phyloP scores from a whole-genome alignment of 2,888 invertebrate genomes.

The Dicroscelio sp. region DNA sequence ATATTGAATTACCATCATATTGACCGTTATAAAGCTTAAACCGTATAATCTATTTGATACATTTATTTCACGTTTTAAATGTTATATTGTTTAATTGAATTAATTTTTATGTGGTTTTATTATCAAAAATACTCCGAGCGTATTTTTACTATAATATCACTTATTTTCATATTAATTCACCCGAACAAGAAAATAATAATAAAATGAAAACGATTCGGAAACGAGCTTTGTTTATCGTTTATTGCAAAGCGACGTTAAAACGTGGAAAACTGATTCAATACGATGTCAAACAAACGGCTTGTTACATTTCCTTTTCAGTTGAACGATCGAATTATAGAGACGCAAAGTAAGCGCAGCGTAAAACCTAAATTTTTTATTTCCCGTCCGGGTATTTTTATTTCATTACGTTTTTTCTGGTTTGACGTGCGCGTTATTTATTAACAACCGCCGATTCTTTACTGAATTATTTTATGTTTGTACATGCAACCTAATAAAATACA shows the following conservation, averaged over 20 bases:
- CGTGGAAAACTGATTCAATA: not conserved
- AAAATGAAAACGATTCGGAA: not conserved
- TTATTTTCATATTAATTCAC: too few relatives aligned
- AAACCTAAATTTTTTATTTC: conserved; percentile 16
- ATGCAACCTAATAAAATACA: too few relatives aligned
- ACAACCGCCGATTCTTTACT: not conserved
- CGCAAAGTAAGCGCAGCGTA: conserved; percentile 14
- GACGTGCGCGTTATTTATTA: conserved; percentile 24
- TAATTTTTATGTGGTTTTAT: too few relatives aligned
- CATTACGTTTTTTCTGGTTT: not conserved
- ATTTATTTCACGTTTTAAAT: too few relatives aligned
- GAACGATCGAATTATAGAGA: conserved; percentile 29
- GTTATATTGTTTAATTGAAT: too few relatives aligned
- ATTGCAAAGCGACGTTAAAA: not conserved
- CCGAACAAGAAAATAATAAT: too few relatives aligned
- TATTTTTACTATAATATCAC: too few relatives aligned
- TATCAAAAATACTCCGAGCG: too few relatives aligned
- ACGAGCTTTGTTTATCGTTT: not conserved
- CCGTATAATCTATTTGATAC: too few relatives aligned
- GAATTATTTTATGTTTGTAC: not conserved
- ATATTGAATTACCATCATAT: too few relatives aligned
- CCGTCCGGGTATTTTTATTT: not conserved
- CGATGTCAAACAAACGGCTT: not conserved
- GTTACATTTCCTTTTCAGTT: not conserved
- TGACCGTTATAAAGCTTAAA: too few relatives aligned